A percentile compares a stretch with the other conserved stretches of the same genome.
These are phyloP conservation scores for Vespertilio murinus DNA, from an alignment of 2,797 vertebrate genomes.

Conservation along the genomic window DNA sequence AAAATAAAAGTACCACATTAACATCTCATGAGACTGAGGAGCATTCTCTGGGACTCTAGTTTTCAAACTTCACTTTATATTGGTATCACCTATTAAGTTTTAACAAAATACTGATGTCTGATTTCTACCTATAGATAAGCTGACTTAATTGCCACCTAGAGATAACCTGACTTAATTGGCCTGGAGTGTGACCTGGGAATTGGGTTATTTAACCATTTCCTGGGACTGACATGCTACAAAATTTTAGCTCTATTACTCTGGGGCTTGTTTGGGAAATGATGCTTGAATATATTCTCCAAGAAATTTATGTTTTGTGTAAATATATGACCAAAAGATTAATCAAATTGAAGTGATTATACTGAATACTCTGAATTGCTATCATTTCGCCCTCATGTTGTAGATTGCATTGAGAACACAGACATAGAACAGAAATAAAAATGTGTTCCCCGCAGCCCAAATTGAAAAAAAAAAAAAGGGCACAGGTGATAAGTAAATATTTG, in stretches of 20 bases:
- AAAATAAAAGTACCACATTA: not conserved
- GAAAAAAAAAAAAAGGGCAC: not conserved
- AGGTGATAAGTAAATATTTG: not conserved
- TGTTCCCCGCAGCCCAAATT: not conserved
- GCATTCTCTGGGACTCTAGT: not conserved
- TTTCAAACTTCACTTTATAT: not conserved
- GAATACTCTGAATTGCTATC: not conserved
- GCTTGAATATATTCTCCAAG: not conserved
- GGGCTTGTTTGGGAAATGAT: not conserved
- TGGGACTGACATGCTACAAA: not conserved
- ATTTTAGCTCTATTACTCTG: not conserved
- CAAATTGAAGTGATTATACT: not conserved
- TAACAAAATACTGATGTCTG: not conserved
- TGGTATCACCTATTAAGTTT: not conserved
- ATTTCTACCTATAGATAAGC: not conserved
- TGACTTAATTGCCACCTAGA: not conserved
- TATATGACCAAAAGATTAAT: not conserved
- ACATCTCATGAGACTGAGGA: not conserved
- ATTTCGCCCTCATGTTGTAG: not conserved
- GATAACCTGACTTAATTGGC: not conserved
- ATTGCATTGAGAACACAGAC: not conserved
- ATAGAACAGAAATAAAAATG: not conserved
- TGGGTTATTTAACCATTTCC: not conserved
- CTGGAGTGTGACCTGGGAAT: not conserved
- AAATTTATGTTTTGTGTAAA: not conserved